Evolutionary conservation across 2,113 vertebrate species (phyloP).

Genomic region (Pygoscelis adeliae): DNA sequence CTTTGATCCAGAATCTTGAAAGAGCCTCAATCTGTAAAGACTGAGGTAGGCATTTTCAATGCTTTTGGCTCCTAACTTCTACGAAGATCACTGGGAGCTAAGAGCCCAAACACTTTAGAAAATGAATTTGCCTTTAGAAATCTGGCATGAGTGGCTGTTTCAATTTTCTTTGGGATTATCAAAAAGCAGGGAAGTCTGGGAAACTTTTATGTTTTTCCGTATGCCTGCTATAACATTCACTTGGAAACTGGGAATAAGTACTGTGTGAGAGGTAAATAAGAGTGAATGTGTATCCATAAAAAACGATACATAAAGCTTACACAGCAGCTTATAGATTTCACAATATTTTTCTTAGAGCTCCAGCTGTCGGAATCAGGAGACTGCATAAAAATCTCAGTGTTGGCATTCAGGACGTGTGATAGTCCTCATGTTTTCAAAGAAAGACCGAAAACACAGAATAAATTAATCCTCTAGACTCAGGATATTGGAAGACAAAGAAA

Average conservation of each 20-base stretch:
- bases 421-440: not conserved
- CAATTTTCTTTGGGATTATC: not conserved
- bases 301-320: not conserved
- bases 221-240: not conserved
- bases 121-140: not conserved
- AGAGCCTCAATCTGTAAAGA: not conserved
- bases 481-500: not conserved
- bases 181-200: not conserved
- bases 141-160: not conserved
- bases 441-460: not conserved
- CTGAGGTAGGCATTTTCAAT: not conserved
- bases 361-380: not conserved
- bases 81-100: not conserved
- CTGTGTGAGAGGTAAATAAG: not conserved
- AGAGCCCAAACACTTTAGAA: not conserved
- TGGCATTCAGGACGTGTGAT: not conserved
- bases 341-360: not conserved
- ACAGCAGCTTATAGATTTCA: not conserved
- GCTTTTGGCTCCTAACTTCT: not conserved
- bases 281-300: not conserved
- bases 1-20: not conserved
- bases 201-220: not conserved
- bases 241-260: not conserved
- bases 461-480: not conserved
- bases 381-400: not conserved